Evolutionary conservation across 2,797 vertebrate genomes (phyloP).

Genomic region (Cyclura pinguis): DNA sequence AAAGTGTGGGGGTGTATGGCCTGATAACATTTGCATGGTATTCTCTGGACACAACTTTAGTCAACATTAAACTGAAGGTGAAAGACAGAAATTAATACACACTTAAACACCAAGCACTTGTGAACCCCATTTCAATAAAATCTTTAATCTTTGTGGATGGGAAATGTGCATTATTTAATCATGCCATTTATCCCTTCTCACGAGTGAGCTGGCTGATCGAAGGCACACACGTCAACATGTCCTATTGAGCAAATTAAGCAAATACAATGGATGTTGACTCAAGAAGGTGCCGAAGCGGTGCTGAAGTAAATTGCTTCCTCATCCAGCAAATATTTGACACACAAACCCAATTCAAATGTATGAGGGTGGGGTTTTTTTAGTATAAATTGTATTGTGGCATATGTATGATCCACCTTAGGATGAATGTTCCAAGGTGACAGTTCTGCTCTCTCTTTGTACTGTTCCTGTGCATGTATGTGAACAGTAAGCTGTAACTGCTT

Average conservation of each 20-base stretch:
- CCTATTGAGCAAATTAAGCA: slow-evolving; percentile 52
- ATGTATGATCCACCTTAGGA: neutral
- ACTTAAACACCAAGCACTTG: neutral
- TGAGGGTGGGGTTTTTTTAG: neutral
- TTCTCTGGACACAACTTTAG: neutral
- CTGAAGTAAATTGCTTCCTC: slow-evolving; percentile 37
- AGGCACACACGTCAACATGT: slow-evolving; percentile 46
- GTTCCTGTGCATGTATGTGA: neutral
- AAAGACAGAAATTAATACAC: slow-evolving; percentile 11
- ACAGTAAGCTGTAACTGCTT: neutral
- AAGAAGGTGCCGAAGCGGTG: slow-evolving; percentile 37
- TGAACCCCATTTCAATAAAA: slow-evolving; percentile 26
- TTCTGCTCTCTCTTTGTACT: neutral
- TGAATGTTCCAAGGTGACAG: neutral
- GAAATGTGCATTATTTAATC: slow-evolving; percentile 56
- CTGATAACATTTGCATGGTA: neutral
- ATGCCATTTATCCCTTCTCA: slow-evolving; percentile 44
- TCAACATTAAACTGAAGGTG: neutral
- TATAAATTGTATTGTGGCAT: neutral
- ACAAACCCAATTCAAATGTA: neutral
- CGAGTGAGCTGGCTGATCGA: slow-evolving; percentile 40
- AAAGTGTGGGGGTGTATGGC: no score
- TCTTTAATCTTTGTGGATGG: slow-evolving; percentile 47
- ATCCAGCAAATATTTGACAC: slow-evolving; percentile 37
- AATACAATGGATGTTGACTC: slow-evolving; percentile 29